Percentiles rank a stretch among this genome's conserved stretches.
phyloP scores from a whole-genome alignment of 2,888 invertebrate species.

The Caenorhabditis becei region DNA sequence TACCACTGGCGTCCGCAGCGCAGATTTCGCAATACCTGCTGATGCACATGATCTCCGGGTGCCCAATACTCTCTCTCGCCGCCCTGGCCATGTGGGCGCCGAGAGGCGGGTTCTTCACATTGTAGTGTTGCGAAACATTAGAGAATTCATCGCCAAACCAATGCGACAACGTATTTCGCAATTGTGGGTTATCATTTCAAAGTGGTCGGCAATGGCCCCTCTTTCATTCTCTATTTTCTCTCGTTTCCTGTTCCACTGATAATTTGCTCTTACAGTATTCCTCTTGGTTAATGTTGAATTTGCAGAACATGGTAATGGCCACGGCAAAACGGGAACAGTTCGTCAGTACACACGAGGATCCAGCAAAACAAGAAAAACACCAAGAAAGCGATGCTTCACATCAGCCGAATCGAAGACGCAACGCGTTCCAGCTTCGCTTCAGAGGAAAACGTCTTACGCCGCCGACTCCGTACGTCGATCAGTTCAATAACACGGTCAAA shows the following conservation, averaged over 20 bases:
- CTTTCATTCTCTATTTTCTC: background rate
- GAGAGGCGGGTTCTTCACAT: constrained; percentile 33
- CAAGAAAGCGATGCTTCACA: background rate
- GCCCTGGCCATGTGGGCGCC: constrained; percentile 41
- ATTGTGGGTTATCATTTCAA: constrained; percentile 31
- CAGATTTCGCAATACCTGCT: constrained; percentile 57
- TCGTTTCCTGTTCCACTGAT: background rate
- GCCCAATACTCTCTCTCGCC: constrained; percentile 4
- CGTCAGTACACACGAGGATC: background rate
- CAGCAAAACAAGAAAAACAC: background rate
- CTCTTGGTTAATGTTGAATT: background rate
- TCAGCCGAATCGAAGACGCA: background rate
- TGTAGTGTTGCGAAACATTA: constrained; percentile 51
- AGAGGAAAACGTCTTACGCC: background rate
- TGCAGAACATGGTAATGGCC: constrained; percentile 3
- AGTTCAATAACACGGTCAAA: background rate
- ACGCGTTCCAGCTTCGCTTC: background rate
- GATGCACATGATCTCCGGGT: constrained; percentile 20
- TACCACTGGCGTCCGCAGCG: constrained; percentile 16
- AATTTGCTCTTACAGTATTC: background rate
- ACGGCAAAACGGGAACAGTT: background rate
- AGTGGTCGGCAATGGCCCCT: background rate
- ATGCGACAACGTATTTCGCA: constrained; percentile 39
- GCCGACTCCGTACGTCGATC: background rate
- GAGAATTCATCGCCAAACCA: constrained; percentile 40